These are phyloP conservation scores for Pyrgus malvae DNA, from an alignment of 2,888 invertebrate genomes.

Conservation along the genomic window DNA sequence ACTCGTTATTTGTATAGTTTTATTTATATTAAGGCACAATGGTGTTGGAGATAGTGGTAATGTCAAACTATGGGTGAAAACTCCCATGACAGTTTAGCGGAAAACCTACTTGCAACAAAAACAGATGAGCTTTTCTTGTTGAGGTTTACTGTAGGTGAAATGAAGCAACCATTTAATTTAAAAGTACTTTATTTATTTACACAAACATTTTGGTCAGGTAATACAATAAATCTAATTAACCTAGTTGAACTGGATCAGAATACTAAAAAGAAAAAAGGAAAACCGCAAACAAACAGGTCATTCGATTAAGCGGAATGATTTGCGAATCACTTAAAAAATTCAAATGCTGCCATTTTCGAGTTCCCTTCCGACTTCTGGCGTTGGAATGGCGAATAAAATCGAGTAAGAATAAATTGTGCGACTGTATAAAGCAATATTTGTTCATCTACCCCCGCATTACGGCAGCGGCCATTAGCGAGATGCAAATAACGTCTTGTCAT, in stretches of 20 bases:
- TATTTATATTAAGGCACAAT: conserved; percentile 18
- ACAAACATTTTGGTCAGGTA: no score
- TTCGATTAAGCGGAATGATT: conserved; percentile 78
- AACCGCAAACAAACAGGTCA: conserved; percentile 64
- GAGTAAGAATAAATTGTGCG: conserved; percentile 79
- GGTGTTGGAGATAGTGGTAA: no score
- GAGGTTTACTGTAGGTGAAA: no score
- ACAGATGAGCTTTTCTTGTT: no score
- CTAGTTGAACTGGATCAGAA: not conserved
- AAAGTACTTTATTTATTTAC: no score
- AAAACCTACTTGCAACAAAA: no score
- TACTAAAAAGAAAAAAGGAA: conserved; percentile 42
- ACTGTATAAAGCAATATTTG: conserved; percentile 81
- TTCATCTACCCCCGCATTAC: conserved; percentile 80
- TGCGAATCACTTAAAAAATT: conserved; percentile 74
- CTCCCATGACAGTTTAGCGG: no score
- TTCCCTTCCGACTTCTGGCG: conserved; percentile 67
- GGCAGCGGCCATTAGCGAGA: conserved; percentile 76
- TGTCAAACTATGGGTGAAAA: no score
- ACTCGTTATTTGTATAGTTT: conserved; percentile 14
- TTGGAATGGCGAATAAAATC: conserved; percentile 72
- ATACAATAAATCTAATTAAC: no score
- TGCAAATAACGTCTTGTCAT: conserved; percentile 82
- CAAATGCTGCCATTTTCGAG: conserved; percentile 70
- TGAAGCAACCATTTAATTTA: no score